Conservation (phyloP, 2,888 invertebrate genomes). For the Apamea monoglypha region DNA sequence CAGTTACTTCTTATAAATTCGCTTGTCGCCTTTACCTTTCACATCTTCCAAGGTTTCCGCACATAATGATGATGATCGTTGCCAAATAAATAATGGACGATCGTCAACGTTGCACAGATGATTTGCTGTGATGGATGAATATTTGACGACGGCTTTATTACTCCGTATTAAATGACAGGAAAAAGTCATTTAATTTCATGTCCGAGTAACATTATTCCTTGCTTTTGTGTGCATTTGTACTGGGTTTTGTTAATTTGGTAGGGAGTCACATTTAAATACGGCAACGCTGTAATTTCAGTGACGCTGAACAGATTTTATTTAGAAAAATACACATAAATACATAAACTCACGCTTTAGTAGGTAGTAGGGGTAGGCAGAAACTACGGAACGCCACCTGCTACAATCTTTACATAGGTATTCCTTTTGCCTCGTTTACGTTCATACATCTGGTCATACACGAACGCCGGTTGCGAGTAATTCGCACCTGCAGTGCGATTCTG, state of each 20-base stretch:
- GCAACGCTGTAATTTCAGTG: neutral
- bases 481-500: too few species aligned
- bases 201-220: constrained; percentile 39
- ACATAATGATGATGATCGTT: constrained; percentile 82
- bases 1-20: constrained; percentile 1
- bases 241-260: constrained; percentile 21
- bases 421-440: neutral
- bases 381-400: neutral
- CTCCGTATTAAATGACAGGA: constrained; percentile 59
- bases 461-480: neutral
- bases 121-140: constrained; percentile 84
- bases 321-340: neutral
- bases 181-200: constrained; percentile 56
- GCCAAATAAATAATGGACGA: constrained; percentile 85
- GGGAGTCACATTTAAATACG: neutral
- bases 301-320: neutral
- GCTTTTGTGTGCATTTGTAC: constrained; percentile 11
- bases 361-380: too few species aligned
- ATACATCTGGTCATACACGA: neutral
- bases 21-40: constrained; percentile 55
- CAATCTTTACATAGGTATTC: neutral
- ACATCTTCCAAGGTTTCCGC: constrained; percentile 66
- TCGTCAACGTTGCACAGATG: constrained; percentile 70
- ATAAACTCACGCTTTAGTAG: neutral
- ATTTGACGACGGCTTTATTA: constrained; percentile 67